Evolutionary conservation across 2,113 vertebrate genomes (phyloP).

Genomic region (Nannospalax galili): DNA sequence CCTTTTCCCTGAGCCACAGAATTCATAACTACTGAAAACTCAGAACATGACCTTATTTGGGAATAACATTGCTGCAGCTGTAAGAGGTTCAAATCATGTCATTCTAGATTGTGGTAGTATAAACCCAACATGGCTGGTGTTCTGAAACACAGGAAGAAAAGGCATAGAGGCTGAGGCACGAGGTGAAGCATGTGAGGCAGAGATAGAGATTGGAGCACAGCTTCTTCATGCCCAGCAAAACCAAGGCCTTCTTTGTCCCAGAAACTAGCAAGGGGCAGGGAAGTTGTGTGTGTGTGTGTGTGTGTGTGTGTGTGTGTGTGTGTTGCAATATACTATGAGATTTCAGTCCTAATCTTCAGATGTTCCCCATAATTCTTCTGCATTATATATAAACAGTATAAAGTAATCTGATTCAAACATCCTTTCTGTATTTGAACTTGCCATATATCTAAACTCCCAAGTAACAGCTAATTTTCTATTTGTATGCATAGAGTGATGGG

Average conservation of each 20-base stretch:
- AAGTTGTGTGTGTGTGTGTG: no score
- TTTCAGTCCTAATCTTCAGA: neutral
- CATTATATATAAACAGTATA: neutral
- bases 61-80: neutral
- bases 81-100: neutral
- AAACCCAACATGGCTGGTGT: neutral
- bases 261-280: neutral
- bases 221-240: neutral
- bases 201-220: neutral
- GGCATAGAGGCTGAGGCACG: neutral
- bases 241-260: neutral
- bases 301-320: no score
- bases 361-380: neutral
- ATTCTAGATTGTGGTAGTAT: neutral
- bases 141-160: neutral
- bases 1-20: neutral
- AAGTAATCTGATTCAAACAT: slow-evolving; percentile 3
- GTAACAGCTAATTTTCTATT: neutral
- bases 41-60: neutral
- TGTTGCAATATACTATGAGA: neutral
- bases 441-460: neutral
- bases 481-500: neutral
- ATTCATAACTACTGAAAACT: neutral
- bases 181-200: neutral
- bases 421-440: neutral